Base-by-base conservation (phyloP, 2,797 vertebrate species). In the Centropyge bicolor region DNA sequence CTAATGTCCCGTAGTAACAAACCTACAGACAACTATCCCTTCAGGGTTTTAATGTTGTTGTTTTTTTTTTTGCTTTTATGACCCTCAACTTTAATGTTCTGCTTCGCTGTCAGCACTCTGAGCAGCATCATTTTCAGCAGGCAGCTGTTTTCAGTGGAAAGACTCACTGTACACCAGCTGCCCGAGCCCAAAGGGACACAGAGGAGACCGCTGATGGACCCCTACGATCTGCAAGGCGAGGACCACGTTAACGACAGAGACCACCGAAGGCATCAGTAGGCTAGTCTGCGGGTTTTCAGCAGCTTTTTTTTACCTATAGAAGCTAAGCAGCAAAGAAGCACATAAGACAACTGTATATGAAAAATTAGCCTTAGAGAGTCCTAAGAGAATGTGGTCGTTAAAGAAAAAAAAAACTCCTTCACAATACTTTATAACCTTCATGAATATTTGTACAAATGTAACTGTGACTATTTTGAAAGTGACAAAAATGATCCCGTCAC, bases 91-190 rank as follows among this genome's bases (percentile, higher is more conserved):
- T 81, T n/a, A 43, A 20, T 57, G 38, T 46, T 83, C 55, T 73
- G 36, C 51, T 75, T 72, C 45, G 43, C 51, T 61, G 59, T 60
- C 76, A 60, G 49, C 22, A n/a, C 24, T 56, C 24, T 65, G 12
- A 49, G 64, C 48, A 55, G 38, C 63, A 27, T 82, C 43, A 72
- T 54, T 20, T 62, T 70, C 56, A 57, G 60, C 20, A 68, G 52
- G 62, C 65, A 68, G 74, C 3, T 62, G 52, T 64, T 82, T 76
- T 52, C 49, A 70, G 19, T 48, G 38, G 61, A 78, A 77, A 70
- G 77, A 45, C 11, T 27, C 65, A 54, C 43, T 64, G 24, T 45
- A 35, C 16, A 24, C 22, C 19, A 49, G 19, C 40, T 75, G 43
- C 6, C 19, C 56, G 43, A 11, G 51, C 66, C 84, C 64, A 63